Base-by-base conservation (phyloP, 2,888 invertebrate species). In the Conops quadrifasciatus region DNA sequence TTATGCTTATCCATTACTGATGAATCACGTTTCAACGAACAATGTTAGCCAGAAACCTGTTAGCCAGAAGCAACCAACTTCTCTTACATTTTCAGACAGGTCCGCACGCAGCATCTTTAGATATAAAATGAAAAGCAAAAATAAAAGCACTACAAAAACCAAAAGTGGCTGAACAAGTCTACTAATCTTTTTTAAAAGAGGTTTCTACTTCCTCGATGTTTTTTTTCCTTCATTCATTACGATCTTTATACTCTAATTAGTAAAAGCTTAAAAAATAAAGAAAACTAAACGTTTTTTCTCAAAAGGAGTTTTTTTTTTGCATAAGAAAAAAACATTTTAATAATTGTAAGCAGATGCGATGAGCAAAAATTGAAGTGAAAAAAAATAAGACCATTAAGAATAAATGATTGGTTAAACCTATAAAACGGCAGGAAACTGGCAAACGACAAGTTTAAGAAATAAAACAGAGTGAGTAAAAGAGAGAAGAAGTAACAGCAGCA, bases 101-200 rank as follows among this genome's bases (percentile, higher is more conserved):
- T 36, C 53, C 26, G 56, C 56, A 56, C 26, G 56, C 56, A 56
- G 16, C n/a, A 26, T 56, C 2, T 24, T 56, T 13, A 3, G n/a
- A 51, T 21, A 51, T 5, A 51, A 21, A 56, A 56, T 24, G 19
- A 56, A 56, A 24, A 24, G 4, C n/a, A 56, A 36, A 36, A 36
- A 4, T 36, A 36, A 36, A 36, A 36, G 36, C 36, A 7, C 5
- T 36, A 15, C 3, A 51, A 15, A 24, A 56, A 56, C 2, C 21
- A 56, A 56, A 2, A 56, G 21, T 5, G 26, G 56, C 21, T 21
- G 19, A 13, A 21, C 21, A 56, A n/a, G 21, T 56, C 9, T 19
- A 36, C 2, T 9, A 26, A 21, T 62, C 45, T 51, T 51, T 56
- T 66, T 66, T 53, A 66, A 21, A 56, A 56, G 56, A 28, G n/a